phyloP scores from a whole-genome alignment of 2,888 invertebrate species.

The Cataglyphis albicans region DNA sequence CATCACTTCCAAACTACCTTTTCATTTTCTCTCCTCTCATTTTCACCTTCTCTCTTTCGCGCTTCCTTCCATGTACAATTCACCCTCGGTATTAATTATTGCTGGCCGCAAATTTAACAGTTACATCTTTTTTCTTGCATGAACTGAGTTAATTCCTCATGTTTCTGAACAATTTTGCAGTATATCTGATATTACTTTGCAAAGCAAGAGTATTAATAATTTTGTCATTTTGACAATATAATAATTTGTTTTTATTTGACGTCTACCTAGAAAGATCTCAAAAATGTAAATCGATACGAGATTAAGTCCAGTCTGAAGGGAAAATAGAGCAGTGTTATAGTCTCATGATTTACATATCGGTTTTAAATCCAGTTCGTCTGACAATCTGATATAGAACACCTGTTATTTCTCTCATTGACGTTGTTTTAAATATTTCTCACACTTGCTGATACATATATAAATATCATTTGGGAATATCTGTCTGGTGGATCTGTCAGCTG shows the following conservation, averaged over 20 bases:
- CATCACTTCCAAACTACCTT: conserved; percentile 62
- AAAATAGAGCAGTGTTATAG: conserved; percentile 15
- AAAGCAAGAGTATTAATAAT: conserved; percentile 29
- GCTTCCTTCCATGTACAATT: neutral
- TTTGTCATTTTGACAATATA: neutral
- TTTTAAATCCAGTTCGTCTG: conserved; percentile 58
- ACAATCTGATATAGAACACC: conserved; percentile 67
- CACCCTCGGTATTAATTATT: conserved; percentile 65
- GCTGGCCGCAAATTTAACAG: conserved; percentile 23
- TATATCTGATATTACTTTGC: neutral
- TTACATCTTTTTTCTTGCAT: conserved; percentile 29
- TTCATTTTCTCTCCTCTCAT: conserved; percentile 52
- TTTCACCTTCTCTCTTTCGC: conserved; percentile 20
- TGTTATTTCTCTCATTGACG: conserved; percentile 47
- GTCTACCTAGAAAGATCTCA: conserved; percentile 54
- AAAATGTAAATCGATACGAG: conserved; percentile 28
- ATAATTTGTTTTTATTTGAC: conserved; percentile 32
- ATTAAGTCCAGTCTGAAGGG: conserved; percentile 26
- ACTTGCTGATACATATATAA: conserved; percentile 33
- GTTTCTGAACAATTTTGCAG: conserved; percentile 4
- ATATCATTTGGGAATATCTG: conserved; percentile 68
- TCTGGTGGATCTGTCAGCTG: conserved; percentile 67
- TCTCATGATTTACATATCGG: conserved; percentile 51
- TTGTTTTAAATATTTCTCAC: conserved; percentile 45
- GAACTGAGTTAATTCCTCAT: neutral